Base-by-base conservation (phyloP, 1,140 invertebrate species). In the Triops longicaudatus region DNA sequence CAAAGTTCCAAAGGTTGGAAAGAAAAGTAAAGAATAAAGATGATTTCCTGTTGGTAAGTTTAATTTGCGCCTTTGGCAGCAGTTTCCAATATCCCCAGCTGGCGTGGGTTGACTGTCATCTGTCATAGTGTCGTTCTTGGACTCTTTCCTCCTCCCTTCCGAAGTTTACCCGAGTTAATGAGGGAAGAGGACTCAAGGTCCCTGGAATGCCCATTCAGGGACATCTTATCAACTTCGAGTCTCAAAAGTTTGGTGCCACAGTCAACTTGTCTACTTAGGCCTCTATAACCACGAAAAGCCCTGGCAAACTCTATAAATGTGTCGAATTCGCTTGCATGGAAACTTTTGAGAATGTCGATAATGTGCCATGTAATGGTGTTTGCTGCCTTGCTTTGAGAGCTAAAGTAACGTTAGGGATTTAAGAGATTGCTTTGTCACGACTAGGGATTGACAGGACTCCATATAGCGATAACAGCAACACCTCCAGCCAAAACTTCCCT, bases 401-500 rank as follows among this genome's bases (percentile, higher is more conserved):
- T n/a, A 14, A 6, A n/a, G 17, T 17, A n/a, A 7, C 50, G 50
- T 22, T 63, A 63, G 50, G 50, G 50, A 63, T 63, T 63, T 63
- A 14, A n/a, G 50, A 63, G 50, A 63, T 63, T 63, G 50, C 50
- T 63, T 63, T 63, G 50, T 63, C 50, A 63, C 50, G 50, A 22
- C 14, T 6, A 63, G 50, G 50, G 50, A 63, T 63, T 63, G 50
- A 63, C 50, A 63, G 50, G 50, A 63, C 50, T 63, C 50, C 50
- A 63, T 63, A 63, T 63, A 63, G 50, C 50, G 50, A 63, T 63
- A 63, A 63, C 50, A 63, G 50, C 50, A 63, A 63, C 50, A 63
- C 50, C 50, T 63, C 22, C 14, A 63, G 22, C 17, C 4, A 63
- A 63, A 63, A 63, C 50, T 63, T 63, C 31, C 31, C 31, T 44